phyloP scores from a whole-genome alignment of 2,888 invertebrate genomes.

The Euclidia mi region DNA sequence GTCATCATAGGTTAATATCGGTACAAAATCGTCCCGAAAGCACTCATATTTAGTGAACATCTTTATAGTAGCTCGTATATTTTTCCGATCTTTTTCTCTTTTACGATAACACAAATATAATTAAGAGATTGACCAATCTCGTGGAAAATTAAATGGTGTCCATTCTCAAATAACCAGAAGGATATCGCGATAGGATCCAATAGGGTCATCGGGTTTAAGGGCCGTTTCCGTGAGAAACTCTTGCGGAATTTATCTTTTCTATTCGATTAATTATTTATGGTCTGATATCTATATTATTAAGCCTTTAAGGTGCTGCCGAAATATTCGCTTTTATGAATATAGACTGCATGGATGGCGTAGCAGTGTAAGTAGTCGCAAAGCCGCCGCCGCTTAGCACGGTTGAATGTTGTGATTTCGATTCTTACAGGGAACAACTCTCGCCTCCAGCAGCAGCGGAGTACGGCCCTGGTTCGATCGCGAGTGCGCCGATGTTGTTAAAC shows the following conservation, averaged over 20 bases:
- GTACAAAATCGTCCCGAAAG: constrained; percentile 1
- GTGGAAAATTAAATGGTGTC: constrained; percentile 68
- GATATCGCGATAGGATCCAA: constrained; percentile 52
- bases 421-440: too few relatives aligned
- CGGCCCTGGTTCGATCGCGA: too few relatives aligned
- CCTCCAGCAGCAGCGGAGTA: too few relatives aligned
- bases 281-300: constrained; percentile 33
- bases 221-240: constrained; percentile 39
- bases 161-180: constrained; percentile 59
- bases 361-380: too few relatives aligned
- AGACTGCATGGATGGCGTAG: too few relatives aligned
- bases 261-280: constrained; percentile 53
- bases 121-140: constrained; percentile 59
- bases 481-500: too few relatives aligned
- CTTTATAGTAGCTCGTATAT: constrained; percentile 33
- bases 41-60: constrained; percentile 21
- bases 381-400: too few relatives aligned
- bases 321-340: background rate
- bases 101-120: constrained; percentile 49
- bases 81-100: constrained; percentile 43
- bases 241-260: constrained; percentile 49
- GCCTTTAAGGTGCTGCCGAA: constrained; percentile 1
- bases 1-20: too few relatives aligned
- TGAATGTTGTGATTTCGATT: too few relatives aligned
- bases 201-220: constrained; percentile 50